phyloP scores from a whole-genome alignment of 2,888 invertebrate genomes.

The Sinodicranocentrus sp. region DNA sequence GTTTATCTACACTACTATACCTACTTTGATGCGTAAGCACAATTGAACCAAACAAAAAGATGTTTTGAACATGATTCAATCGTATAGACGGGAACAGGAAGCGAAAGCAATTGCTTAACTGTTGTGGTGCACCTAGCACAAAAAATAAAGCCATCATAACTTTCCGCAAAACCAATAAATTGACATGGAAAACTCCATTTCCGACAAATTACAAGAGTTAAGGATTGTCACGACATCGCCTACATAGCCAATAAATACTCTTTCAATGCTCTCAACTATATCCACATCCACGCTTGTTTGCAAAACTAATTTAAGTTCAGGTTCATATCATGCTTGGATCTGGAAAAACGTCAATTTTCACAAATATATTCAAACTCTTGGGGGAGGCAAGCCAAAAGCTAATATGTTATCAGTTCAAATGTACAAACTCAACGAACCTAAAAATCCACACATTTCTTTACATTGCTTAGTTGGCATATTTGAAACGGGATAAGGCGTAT shows the following conservation, averaged over 20 bases:
- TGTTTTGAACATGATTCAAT: no score
- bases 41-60: no score
- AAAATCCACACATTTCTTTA: no score
- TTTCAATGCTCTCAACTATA: background rate
- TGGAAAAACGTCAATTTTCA: no score
- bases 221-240: background rate
- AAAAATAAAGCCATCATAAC: constrained; percentile 40
- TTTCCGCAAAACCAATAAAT: constrained; percentile 44
- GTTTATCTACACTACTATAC: background rate
- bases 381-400: no score
- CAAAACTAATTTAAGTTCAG: constrained; percentile 1
- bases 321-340: constrained; percentile 2
- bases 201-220: constrained; percentile 41
- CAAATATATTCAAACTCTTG: no score
- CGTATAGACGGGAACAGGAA: constrained; percentile 52
- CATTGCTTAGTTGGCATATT: no score
- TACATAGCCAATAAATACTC: background rate
- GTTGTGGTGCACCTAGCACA: background rate
- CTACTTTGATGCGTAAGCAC: background rate
- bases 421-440: no score
- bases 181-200: constrained; percentile 11
- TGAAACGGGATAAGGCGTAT: no score
- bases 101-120: background rate
- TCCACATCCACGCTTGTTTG: background rate
- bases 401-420: no score